Evolutionary conservation across 2,888 invertebrate genomes (phyloP).

Genomic region (Glyphotaelius pellucidus): DNA sequence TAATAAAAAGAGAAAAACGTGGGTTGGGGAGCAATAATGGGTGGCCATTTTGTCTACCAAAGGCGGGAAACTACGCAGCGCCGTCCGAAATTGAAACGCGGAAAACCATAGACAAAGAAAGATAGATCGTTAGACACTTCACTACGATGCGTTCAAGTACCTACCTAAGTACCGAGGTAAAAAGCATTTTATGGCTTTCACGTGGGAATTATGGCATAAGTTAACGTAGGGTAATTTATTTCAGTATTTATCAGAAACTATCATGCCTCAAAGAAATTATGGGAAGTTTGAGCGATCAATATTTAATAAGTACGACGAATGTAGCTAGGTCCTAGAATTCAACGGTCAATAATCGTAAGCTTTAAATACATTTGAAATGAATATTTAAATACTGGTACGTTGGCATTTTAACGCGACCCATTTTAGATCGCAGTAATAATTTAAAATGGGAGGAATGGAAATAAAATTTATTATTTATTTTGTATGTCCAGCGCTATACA

Average conservation of each 20-base stretch:
- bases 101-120: conserved; percentile 26
- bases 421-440: background rate
- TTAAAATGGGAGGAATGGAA: background rate
- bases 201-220: background rate
- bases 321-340: background rate
- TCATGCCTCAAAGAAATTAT: background rate
- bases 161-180: background rate
- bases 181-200: background rate
- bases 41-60: background rate
- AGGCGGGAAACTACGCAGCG: conserved; percentile 2
- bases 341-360: background rate
- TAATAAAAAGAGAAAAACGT: background rate
- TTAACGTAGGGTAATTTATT: background rate
- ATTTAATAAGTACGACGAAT: background rate
- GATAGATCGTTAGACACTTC: background rate
- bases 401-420: background rate
- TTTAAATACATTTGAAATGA: background rate
- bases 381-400: background rate
- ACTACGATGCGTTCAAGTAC: background rate
- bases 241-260: background rate
- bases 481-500: background rate
- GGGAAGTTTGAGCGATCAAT: background rate
- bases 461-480: background rate
- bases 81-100: background rate
- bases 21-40: background rate